Base-by-base conservation (phyloP, 1,140 invertebrate species). In the Hycleus phaleratus region DNA sequence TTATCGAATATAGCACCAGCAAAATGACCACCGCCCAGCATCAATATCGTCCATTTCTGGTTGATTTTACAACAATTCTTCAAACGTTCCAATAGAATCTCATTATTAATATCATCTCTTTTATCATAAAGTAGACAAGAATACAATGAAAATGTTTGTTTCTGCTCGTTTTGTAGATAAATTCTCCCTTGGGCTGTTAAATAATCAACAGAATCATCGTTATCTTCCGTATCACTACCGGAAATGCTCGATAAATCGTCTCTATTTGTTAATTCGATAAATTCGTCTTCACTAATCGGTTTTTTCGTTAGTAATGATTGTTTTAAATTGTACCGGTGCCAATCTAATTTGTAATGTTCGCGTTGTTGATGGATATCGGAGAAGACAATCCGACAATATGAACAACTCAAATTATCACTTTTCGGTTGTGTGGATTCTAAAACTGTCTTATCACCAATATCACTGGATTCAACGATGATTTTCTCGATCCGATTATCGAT, bases 21-120 rank as follows among this genome's bases (percentile, higher is more conserved):
- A 79, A 93, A 93, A 73, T 92, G 90, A 2, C 91, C 91, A 38
- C 90, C 90, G 4, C 87, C 87, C 9, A 91, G 73, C 86, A 93
- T 89, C 47, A 93, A 74, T 0, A 93, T 74, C 1, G 84, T 82
- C 86, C 87, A 91, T 6, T 72, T 55, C 26, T 61, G 40, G 46
- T 67, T 69, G 6, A 25, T 18, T 2, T 45, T 38, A 43, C 62
- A 64, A 40, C 51, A 64, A 6, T 56, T 18, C 56, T 55, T 60
- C 5, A 66, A 57, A 8, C 62, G 51, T 26, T 58, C 39, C 24
- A 49, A 42, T 18, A 66, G 40, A 39, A 59, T 18, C 42, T 40
- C 4, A 66, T 8, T 39, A 65, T 64, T 12, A 66, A 61, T 62
- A 52, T 18, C 56, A 71, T 84, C 84, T 79, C 85, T 86, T 68